phyloP scores from a whole-genome alignment of 1,140 invertebrate genomes.

The Pentalonia nigronervosa region DNA sequence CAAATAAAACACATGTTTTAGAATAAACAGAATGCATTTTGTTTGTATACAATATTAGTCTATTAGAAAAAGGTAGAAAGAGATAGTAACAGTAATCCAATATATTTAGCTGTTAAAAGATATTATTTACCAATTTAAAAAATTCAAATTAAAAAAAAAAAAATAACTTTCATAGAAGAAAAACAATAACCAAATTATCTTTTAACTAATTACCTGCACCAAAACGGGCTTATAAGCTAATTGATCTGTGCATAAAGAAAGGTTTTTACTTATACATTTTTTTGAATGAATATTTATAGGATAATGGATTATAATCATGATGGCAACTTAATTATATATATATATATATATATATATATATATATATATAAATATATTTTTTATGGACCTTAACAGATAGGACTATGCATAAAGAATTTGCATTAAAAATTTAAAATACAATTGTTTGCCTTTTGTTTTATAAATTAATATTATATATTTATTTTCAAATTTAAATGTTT shows the following conservation, averaged over 20 bases:
- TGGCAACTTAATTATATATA: constrained; percentile 30
- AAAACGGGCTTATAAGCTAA: constrained; percentile 52
- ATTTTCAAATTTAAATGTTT: constrained; percentile 48
- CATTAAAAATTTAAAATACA: constrained; percentile 36
- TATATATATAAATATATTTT: background rate
- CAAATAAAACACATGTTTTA: constrained; percentile 45
- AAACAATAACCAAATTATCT: constrained; percentile 51
- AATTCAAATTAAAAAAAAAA: constrained; percentile 32
- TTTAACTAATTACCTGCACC: constrained; percentile 54
- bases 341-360: constrained; percentile 9
- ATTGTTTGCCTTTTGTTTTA: constrained; percentile 34
- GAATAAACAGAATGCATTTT: constrained; percentile 25
- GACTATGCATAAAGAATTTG: constrained; percentile 51
- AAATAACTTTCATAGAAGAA: constrained; percentile 42
- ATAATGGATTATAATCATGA: constrained; percentile 42
- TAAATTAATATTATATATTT: constrained; percentile 51
- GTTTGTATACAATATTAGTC: constrained; percentile 40
- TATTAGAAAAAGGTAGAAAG: constrained; percentile 53
- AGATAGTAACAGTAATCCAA: constrained; percentile 9
- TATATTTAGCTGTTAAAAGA: constrained; percentile 14
- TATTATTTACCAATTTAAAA: constrained; percentile 25
- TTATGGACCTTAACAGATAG: constrained; percentile 44
- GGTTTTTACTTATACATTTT: constrained; percentile 23
- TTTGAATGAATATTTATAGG: constrained; percentile 41
- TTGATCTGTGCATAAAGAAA: constrained; percentile 46